Percentiles rank a stretch among this genome's conserved stretches.
These are phyloP conservation scores for Plodia interpunctella DNA, from an alignment of 1,140 invertebrate genomes.

Conservation along the genomic window DNA sequence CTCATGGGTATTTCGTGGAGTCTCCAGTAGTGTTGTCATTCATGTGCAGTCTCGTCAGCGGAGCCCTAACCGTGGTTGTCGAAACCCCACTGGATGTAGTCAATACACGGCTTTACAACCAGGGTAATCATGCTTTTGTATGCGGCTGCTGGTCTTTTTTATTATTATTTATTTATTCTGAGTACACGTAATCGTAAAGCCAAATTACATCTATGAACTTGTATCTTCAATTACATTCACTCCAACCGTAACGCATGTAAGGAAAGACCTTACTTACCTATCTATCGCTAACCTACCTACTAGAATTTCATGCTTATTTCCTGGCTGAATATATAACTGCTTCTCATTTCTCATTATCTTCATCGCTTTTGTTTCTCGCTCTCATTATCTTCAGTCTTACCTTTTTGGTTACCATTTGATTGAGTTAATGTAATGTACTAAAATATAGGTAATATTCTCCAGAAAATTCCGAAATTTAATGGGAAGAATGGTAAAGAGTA, in stretches of 20 bases:
- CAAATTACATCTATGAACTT: too few species aligned
- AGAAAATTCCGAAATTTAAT: too few species aligned
- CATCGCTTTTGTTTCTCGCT: not conserved
- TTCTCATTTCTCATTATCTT: not conserved
- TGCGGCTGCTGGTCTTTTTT: too few species aligned
- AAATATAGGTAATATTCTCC: too few species aligned
- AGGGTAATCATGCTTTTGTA: slow-evolving; percentile 48
- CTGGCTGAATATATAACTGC: not conserved
- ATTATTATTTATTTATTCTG: too few species aligned
- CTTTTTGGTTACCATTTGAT: not conserved
- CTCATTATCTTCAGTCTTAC: not conserved
- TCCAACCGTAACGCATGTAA: too few species aligned
- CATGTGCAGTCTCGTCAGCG: slow-evolving; percentile 83
- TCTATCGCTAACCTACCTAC: too few species aligned
- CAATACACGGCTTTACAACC: slow-evolving; percentile 61
- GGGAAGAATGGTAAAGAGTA: too few species aligned
- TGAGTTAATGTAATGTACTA: too few species aligned
- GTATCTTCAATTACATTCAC: too few species aligned
- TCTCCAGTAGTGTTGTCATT: slow-evolving; percentile 81
- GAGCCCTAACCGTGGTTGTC: slow-evolving; percentile 82
- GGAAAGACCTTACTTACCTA: too few species aligned
- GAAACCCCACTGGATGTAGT: slow-evolving; percentile 89
- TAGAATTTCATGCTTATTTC: not conserved
- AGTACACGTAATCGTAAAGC: too few species aligned
- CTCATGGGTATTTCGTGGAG: slow-evolving; percentile 72